Base-by-base conservation (phyloP, 1,140 invertebrate genomes). In the Magallana ariakensis region DNA sequence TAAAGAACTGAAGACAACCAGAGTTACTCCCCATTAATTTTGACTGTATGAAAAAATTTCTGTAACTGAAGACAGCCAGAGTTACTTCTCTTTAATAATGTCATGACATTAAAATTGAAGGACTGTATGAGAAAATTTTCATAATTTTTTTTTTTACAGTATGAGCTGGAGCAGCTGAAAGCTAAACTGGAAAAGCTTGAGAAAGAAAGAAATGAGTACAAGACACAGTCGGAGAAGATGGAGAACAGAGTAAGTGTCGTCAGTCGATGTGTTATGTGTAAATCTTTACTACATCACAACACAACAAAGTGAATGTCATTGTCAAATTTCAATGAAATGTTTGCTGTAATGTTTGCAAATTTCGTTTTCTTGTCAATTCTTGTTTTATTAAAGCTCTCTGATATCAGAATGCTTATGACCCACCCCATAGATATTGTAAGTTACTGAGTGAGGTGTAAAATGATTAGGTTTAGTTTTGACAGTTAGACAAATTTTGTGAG, bases 171-270 rank as follows among this genome's bases (percentile, higher is more conserved):
- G 89, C 95, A 96, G n/a, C 94, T 99, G 85, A 96, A 97, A 89
- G 94, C 96, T 0, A 98, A 97, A 94, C 94, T 98, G 89, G 98
- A 98, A 83, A 98, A 97, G 94, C 94, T 98, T 89, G 98, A 99
- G 93, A 96, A 96, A 92, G 98, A 99, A 93, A 96, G 97, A 87
- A 96, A 96, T 91, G 96, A 97, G 90, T 96, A 98, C 93, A 98
- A 98, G 95, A 96, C 97, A 91, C 97, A 98, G 91, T 98, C 97
- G 93, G 97, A 98, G 91, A 97, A 97, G 95, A 95, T 98, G 85
- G 98, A 99, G 95, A 96, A 96, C 86, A 98, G 98, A 97, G 98
- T 99, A 95, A 96, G 96, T 93, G 11, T 9, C 26, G 5, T 66
- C 8, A 3, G 1, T 70, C 13, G 19, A 6, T 33, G 22, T 70